Evolutionary conservation across 2,113 vertebrate species (phyloP).

Genomic region (Eptesicus fuscus): DNA sequence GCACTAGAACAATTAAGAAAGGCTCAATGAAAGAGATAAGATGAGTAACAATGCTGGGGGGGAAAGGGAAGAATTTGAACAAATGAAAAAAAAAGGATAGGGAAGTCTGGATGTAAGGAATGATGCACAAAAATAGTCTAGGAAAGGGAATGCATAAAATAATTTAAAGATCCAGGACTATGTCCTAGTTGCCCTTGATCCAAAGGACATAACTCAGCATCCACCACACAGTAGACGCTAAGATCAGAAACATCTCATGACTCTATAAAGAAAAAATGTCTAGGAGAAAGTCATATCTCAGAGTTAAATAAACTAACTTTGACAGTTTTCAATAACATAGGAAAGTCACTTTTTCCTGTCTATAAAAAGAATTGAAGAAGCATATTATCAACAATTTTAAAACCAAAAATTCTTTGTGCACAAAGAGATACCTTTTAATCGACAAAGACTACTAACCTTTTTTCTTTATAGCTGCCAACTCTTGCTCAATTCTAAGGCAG

Average conservation of each 20-base stretch:
- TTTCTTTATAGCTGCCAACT: constrained; percentile 88
- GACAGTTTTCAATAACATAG: not conserved
- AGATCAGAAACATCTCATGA: not conserved
- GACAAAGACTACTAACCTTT: constrained; percentile 86
- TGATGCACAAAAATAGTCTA: not conserved
- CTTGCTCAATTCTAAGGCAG: constrained; percentile 96
- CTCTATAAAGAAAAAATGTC: not conserved
- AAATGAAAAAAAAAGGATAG: not conserved
- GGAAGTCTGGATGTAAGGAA: not conserved
- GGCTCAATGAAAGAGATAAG: not conserved
- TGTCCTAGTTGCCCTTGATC: not conserved
- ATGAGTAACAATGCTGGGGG: not conserved
- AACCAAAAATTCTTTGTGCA: not conserved
- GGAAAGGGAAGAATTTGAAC: not conserved
- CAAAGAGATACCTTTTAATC: not conserved
- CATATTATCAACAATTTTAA: not conserved
- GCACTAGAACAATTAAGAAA: not conserved
- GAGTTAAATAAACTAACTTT: not conserved
- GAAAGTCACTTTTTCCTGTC: not conserved
- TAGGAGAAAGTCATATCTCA: not conserved
- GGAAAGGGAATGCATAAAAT: not conserved
- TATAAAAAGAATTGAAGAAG: not conserved
- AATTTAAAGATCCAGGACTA: not conserved
- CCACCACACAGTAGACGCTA: not conserved
- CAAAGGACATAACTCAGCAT: not conserved